Evolutionary conservation across 2,797 vertebrate species (phyloP), one percentile per base, ranked within the genome.

Genomic region (Spinibarbus caldwelli): DNA sequence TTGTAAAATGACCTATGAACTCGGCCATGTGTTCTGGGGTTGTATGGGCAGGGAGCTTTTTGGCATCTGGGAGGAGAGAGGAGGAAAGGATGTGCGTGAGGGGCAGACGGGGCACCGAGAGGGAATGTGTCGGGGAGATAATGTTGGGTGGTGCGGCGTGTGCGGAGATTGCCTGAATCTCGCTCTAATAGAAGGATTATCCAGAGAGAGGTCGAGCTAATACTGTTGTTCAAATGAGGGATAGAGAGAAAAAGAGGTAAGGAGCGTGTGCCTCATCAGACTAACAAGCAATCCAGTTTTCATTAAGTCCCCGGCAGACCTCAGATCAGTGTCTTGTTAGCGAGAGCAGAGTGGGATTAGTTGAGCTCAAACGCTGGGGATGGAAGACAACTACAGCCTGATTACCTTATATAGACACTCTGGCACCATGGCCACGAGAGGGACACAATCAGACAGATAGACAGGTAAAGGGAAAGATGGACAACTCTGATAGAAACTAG

Each of bases 1-100:
- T 94, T 91, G 86, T 89, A 83, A 91, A 92, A 86, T 92, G 91
- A 94, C 93, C 92, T 91, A 90, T 91, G 90, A 87, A 89, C 90
- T 86, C 89, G 80, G 77, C 86, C 73, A 66, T 88, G 89, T 66
- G 70, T 66, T 80, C 49, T 15, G 7, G 75, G 62, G 54, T 9
- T 52, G 85, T 36, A 26, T 5, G 36, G 26, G 66, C 79, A 77
- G 67, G 76, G 57, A 79, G 67, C 19, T n/a, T n/a, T n/a, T n/a
- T n/a, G n/a, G n/a, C n/a, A n/a, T n/a, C n/a, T n/a, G n/a, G n/a
- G 70, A 85, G 68, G 84, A 84, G 72, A 73, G 80, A 80, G 67
- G 86, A 79, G 85, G 88, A 92, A 91, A 88, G 75, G 77, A 66
- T 81, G 78, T 70, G 84, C 86, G 78, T 71, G 73, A 80, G 83